A percentile compares a stretch with the other conserved stretches of the same genome.
phyloP scores from a whole-genome alignment of 2,113 vertebrate genomes.

The Collichthys lucidus region DNA sequence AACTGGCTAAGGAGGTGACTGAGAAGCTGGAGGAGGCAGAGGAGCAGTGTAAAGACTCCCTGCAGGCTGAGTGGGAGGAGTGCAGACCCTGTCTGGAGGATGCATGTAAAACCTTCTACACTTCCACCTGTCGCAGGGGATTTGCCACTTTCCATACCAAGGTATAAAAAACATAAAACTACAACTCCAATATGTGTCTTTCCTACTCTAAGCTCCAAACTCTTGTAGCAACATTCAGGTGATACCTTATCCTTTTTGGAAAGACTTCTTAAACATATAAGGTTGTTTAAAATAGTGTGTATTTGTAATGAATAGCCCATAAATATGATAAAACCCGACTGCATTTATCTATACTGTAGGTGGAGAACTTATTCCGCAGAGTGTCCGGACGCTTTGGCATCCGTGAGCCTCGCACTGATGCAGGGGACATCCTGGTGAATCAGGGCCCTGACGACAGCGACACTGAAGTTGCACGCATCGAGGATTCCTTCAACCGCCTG shows the following conservation, averaged over 20 bases:
- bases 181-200: neutral
- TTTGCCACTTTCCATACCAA: constrained; percentile 83
- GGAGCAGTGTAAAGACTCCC: constrained; percentile 85
- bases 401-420: constrained; percentile 64
- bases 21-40: constrained; percentile 89
- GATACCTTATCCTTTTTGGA: neutral
- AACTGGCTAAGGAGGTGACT: constrained; percentile 88
- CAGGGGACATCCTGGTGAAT: constrained; percentile 71
- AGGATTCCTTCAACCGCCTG: constrained; percentile 85
- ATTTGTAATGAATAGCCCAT: neutral
- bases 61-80: constrained; percentile 87
- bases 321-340: neutral
- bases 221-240: neutral
- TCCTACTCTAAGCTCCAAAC: neutral
- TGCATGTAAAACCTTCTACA: constrained; percentile 87
- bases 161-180: constrained; percentile 83
- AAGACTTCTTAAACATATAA: neutral
- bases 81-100: constrained; percentile 91
- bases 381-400: constrained; percentile 84
- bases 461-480: constrained; percentile 81
- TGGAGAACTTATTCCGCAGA: constrained; percentile 86
- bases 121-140: constrained; percentile 84
- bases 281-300: neutral
- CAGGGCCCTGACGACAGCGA: constrained; percentile 75
- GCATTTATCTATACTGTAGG: constrained; percentile 70